Evolutionary conservation across 2,113 vertebrate species (phyloP).

Genomic region (Leucosticte australis): DNA sequence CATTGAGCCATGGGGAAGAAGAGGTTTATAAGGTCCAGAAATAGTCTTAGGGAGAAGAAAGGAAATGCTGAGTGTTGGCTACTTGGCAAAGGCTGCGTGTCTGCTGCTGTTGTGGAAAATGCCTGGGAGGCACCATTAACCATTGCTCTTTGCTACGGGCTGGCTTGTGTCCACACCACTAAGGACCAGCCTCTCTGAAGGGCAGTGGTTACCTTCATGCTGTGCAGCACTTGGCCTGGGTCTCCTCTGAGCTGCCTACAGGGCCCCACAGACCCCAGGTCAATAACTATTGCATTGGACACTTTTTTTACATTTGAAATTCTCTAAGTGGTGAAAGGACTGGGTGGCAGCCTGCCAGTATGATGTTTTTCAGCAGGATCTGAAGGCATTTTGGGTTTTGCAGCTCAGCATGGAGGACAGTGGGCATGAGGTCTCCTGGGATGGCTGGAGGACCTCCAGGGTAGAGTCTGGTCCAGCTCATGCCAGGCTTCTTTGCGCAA

Average conservation of each 20-base stretch:
- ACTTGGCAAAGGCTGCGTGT: neutral
- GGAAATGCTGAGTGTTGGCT: neutral
- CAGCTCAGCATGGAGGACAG: neutral
- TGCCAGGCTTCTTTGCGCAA: neutral
- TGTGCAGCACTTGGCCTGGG: neutral
- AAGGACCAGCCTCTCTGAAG: conserved; percentile 24
- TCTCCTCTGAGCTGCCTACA: neutral
- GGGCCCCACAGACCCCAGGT: neutral
- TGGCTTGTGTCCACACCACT: conserved; percentile 5
- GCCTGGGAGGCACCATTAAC: conserved; percentile 45
- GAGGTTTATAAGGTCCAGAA: neutral
- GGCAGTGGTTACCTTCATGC: neutral
- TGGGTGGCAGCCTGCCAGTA: neutral
- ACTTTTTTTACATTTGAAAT: neutral
- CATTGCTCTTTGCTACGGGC: neutral
- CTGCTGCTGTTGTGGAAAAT: conserved; percentile 15
- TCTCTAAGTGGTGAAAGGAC: neutral
- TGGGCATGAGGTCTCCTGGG: neutral
- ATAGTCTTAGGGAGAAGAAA: neutral
- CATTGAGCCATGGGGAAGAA: neutral
- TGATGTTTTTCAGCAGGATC: neutral
- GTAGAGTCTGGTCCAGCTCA: neutral
- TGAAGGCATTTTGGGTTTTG: neutral
- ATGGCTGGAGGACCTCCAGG: neutral
- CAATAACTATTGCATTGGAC: neutral